Evolutionary conservation across 2,888 invertebrate species (phyloP).

Genomic region (Rhagonycha lutea): DNA sequence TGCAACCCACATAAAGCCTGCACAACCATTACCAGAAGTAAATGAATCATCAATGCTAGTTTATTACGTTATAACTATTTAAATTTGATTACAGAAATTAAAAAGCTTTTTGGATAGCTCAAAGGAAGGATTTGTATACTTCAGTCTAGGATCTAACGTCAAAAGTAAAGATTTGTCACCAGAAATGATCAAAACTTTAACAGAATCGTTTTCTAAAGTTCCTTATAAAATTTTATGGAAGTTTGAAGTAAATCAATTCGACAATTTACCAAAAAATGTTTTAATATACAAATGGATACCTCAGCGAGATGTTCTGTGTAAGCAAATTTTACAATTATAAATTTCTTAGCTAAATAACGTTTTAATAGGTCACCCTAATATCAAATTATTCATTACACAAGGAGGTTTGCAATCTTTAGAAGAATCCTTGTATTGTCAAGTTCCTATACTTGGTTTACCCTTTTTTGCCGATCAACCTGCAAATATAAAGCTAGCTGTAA

Average conservation of each 20-base stretch:
- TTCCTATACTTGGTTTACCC: slow-evolving; percentile 54
- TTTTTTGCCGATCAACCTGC: slow-evolving; percentile 53
- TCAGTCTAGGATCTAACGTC: slow-evolving; percentile 54
- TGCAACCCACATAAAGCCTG: slow-evolving; percentile 39
- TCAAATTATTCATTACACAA: slow-evolving; percentile 57
- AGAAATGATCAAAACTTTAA: slow-evolving; percentile 41
- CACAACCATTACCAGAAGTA: slow-evolving; percentile 41
- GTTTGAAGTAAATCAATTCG: slow-evolving; percentile 48
- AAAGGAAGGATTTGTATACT: slow-evolving; percentile 49
- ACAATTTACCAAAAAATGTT: slow-evolving; percentile 49
- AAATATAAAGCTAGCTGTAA: slow-evolving; percentile 39
- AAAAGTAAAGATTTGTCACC: slow-evolving; percentile 46
- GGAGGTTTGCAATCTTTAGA: slow-evolving; percentile 56
- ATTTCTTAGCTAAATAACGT: not conserved
- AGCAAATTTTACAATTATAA: not conserved
- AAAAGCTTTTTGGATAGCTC: slow-evolving; percentile 32
- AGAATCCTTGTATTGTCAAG: slow-evolving; percentile 52
- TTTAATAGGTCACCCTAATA: slow-evolving; percentile 49
- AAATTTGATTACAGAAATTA: slow-evolving; percentile 42
- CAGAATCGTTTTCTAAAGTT: slow-evolving; percentile 31
- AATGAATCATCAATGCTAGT: not conserved
- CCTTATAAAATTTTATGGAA: slow-evolving; percentile 35
- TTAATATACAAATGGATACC: slow-evolving; percentile 53
- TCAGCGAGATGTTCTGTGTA: slow-evolving; percentile 51
- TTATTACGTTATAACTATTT: slow-evolving; percentile 8